Base-by-base conservation (phyloP, 2,888 invertebrate genomes). In the Andrena praecox region DNA sequence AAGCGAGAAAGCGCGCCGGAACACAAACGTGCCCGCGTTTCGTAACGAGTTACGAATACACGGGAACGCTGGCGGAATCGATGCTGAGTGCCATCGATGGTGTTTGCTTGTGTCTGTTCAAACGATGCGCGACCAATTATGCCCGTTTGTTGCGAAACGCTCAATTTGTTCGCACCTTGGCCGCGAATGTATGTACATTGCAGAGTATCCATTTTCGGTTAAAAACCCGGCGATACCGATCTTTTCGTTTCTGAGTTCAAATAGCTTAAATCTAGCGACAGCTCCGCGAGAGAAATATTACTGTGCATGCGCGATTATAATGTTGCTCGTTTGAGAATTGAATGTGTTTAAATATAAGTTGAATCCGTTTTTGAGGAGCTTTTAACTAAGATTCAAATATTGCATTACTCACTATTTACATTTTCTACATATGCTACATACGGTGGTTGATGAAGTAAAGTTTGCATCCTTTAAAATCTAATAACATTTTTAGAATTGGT, bases 101-200 rank as follows among this genome's bases (percentile, higher is more conserved):
- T 90, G 85, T 90, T 90, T 89, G 88, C 85, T 71, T 82, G 70
- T 84, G 85, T 69, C 89, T 82, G 89, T 83, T 87, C 87, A 86
- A 85, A 85, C 89, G 90, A 89, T 90, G 85, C 86, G 85, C 88
- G 76, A 85, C 90, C 91, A 92, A 92, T 93, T 92, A 92, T 89
- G 84, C 80, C 87, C 89, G 89, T 92, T 91, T 91, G 90, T 91
- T 85, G 85, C 82, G 85, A 77, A 80, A 78, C 83, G 86, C 68
- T 75, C 76, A 85, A 80, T 86, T 86, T 78, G 77, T 82, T 86
- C 82, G 77, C 86, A 77, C 78, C 82, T 84, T 71, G 52, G 20
- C 54, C 56, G 52, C 67, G 50, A 69, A 63, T n/a, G 56, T 24
- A 24, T 50, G 63, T 42, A 35, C 67, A 63, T 56, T 29, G 74